Percentiles rank a stretch among this genome's conserved stretches.
phyloP scores from a whole-genome alignment of 1,140 invertebrate species.

The Druon quercuslanigerum region DNA sequence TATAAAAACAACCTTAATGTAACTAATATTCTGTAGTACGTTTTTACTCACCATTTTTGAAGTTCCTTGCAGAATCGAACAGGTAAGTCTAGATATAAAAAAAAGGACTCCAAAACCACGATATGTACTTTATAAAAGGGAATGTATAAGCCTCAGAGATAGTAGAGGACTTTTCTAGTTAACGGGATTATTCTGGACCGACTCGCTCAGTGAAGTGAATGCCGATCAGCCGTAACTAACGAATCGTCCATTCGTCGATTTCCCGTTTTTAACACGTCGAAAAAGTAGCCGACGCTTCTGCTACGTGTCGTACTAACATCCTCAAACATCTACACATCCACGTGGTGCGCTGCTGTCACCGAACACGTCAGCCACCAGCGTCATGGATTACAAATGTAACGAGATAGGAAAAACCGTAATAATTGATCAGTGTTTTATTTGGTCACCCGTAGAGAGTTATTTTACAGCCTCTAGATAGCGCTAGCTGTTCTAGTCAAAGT shows the following conservation, averaged over 20 bases:
- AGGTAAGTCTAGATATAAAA: neutral
- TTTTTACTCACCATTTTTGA: conserved; percentile 15
- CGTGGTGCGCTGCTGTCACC: conserved; percentile 23
- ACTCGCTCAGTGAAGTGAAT: neutral
- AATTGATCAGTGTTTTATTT: neutral
- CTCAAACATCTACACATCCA: conserved; percentile 3
- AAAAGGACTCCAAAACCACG: neutral
- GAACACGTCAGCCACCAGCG: conserved; percentile 11
- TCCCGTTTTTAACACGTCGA: neutral
- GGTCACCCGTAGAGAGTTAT: neutral
- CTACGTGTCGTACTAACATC: conserved; percentile 2
- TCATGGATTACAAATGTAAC: neutral
- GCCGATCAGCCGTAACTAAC: neutral
- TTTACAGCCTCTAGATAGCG: neutral
- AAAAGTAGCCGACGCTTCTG: neutral
- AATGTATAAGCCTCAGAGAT: neutral
- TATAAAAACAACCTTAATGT: too few relatives aligned
- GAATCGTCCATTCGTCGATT: neutral
- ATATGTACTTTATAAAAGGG: neutral
- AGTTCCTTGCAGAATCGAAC: neutral
- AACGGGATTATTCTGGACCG: neutral
- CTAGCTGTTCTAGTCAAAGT: too few relatives aligned
- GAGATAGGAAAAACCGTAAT: neutral
- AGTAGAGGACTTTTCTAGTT: neutral
- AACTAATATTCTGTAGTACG: too few relatives aligned